Base-by-base conservation (phyloP, 2,888 invertebrate species). In the Tinea trinotella region DNA sequence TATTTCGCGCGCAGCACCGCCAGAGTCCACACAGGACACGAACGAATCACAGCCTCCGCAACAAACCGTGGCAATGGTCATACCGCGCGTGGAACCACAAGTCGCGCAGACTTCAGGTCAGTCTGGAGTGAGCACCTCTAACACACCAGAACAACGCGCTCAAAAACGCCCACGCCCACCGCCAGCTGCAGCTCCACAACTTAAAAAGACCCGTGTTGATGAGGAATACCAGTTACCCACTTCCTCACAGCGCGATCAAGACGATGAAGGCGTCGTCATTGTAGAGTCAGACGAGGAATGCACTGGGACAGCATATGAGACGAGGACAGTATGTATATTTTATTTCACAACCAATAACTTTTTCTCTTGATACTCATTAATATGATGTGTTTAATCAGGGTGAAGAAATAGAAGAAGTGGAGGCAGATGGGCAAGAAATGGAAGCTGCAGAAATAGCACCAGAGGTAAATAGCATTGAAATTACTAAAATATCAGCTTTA, bases 221-320 rank as follows among this genome's bases (percentile, higher is more conserved):
- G 90, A 91, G 66, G 92, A 92, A n/a, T 93, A 92, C 68, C 92
- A 95, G 81, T 94, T 95, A 56, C 94, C 95, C 6, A 95, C 95
- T 0, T 94, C 94, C 17, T 94, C 94, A 20, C 94, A 95, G n/a
- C n/a, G n/a, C n/a, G n/a, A n/a, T 64, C 94, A 94, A 68, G 93
- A 94, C 64, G 94, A 94, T 67, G 93, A 94, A 60, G 88, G 89
- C 13, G 92, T 93, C 44, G 91, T 93, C 46, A 90, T 92, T 2
- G 92, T 93, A 0, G 93, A 93, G 67, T 93, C 93, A 52, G 92
- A 91, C 61, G 90, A 91, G n/a, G 3, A 30, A 12, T 88, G 89
- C 68, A 82, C 86, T 13, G 88, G 88, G 60, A 87, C 82, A 57
- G 89, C 87, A 80, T 90, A 87, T 57, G 68, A 76, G 73, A 82